Percentiles rank a stretch among this genome's conserved stretches.
Conservation (phyloP, 1,140 invertebrate genomes). For the Neuroterus valhalla region DNA sequence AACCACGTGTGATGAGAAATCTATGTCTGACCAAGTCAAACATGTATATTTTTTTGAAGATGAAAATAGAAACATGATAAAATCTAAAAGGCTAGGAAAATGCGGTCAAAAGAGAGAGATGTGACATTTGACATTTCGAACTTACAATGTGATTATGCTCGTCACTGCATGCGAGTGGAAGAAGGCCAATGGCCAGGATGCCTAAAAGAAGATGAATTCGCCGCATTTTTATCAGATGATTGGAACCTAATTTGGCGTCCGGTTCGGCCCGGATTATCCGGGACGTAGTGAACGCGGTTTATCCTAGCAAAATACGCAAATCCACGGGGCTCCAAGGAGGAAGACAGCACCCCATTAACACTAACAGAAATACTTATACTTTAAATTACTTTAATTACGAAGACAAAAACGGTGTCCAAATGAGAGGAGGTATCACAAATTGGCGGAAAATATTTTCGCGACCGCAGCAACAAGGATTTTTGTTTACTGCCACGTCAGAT, state of each 20-base stretch:
- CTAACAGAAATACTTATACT: not conserved
- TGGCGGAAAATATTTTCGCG: not conserved
- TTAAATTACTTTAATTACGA: constrained; percentile 21
- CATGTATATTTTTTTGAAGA: too few species aligned
- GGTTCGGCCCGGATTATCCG: not conserved
- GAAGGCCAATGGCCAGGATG: constrained; percentile 61
- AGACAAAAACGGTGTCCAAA: constrained; percentile 23
- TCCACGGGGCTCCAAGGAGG: constrained; percentile 36
- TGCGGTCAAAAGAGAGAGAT: constrained; percentile 4
- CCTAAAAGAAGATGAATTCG: constrained; percentile 46
- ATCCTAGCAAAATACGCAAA: constrained; percentile 30
- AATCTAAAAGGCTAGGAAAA: constrained; percentile 12
- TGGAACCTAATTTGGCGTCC: not conserved
- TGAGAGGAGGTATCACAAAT: not conserved
- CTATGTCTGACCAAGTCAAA: too few species aligned
- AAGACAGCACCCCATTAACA: constrained; percentile 47
- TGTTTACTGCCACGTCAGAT: constrained; percentile 36
- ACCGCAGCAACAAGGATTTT: not conserved
- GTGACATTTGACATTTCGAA: constrained; percentile 45
- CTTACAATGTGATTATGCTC: constrained; percentile 80
- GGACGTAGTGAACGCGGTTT: constrained; percentile 31
- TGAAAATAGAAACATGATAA: constrained; percentile 41
- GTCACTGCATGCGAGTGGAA: constrained; percentile 70
- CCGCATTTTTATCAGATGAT: constrained; percentile 35
- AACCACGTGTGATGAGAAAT: too few species aligned